These are phyloP conservation scores for Pluvialis apricaria DNA, from an alignment of 2,113 vertebrate species.

Conservation along the genomic window DNA sequence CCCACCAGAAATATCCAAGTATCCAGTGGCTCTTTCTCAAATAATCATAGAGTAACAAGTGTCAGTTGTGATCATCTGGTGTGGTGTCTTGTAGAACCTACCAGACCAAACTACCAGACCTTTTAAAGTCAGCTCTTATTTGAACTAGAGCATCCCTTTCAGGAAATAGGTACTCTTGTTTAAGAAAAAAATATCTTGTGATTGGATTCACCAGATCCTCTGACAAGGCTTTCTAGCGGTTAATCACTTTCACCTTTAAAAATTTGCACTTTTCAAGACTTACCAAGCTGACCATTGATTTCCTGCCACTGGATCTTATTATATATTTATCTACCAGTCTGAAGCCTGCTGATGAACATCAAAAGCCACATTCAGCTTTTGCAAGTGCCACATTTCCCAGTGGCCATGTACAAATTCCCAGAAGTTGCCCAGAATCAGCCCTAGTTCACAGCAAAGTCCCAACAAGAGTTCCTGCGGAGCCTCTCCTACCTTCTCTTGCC, in stretches of 20 bases:
- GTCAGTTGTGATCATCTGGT: background rate
- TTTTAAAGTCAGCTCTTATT: background rate
- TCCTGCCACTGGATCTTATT: background rate
- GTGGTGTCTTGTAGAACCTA: background rate
- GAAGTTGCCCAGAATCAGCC: background rate
- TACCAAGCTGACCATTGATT: background rate
- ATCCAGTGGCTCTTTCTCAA: background rate
- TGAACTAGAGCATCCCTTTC: background rate
- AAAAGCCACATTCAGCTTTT: background rate
- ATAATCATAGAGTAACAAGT: background rate
- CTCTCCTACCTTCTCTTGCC: background rate
- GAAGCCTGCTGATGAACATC: background rate
- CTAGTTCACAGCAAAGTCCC: background rate
- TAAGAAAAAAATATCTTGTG: background rate
- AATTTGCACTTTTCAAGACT: background rate
- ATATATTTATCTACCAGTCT: background rate
- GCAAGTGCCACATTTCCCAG: background rate
- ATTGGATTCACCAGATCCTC: background rate
- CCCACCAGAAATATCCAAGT: background rate
- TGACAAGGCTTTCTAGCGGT: background rate
- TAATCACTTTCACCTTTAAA: background rate
- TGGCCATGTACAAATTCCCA: background rate
- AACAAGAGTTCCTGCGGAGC: background rate
- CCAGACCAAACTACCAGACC: background rate
- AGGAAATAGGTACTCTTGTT: background rate